A percentile compares a stretch with the other conserved stretches of the same genome.
These are phyloP conservation scores for Daboia siamensis DNA, from an alignment of 2,113 vertebrate genomes.

Conservation along the genomic window DNA sequence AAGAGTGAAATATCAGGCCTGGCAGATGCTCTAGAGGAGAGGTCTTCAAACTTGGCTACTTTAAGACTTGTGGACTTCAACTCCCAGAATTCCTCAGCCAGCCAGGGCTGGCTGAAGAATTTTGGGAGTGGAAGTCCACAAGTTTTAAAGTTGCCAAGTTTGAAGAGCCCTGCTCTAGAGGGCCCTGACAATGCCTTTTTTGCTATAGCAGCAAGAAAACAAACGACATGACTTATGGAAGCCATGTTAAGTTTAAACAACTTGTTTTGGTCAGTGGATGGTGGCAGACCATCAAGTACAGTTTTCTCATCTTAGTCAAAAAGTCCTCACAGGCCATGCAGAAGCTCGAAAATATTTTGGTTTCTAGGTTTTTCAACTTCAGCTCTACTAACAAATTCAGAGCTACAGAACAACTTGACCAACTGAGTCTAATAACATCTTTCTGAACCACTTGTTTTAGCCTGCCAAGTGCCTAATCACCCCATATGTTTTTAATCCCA, in stretches of 20 bases:
- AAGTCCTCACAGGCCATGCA: not conserved
- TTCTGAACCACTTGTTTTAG: not conserved
- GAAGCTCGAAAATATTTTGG: not conserved
- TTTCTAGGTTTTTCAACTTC: not conserved
- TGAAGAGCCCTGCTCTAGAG: not conserved
- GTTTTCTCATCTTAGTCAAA: not conserved
- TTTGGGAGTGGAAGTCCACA: too few species aligned
- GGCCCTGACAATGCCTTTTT: not conserved
- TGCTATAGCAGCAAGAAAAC: not conserved
- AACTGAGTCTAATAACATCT: not conserved
- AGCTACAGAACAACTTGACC: not conserved
- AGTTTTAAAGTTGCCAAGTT: too few species aligned
- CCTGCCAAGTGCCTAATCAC: not conserved
- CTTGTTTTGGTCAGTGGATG: not conserved
- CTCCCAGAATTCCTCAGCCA: too few species aligned
- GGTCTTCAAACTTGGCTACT: too few species aligned
- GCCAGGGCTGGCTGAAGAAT: too few species aligned
- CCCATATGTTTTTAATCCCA: not conserved
- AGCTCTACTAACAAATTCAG: not conserved
- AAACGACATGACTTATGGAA: not conserved
- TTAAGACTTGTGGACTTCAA: too few species aligned
- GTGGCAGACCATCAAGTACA: not conserved
- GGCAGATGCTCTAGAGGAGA: not conserved
- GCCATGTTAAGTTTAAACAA: not conserved
- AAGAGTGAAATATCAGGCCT: not conserved